These are phyloP conservation scores for Pygmarrhopalites habei DNA, from an alignment of 1,140 invertebrate genomes.

Conservation along the genomic window DNA sequence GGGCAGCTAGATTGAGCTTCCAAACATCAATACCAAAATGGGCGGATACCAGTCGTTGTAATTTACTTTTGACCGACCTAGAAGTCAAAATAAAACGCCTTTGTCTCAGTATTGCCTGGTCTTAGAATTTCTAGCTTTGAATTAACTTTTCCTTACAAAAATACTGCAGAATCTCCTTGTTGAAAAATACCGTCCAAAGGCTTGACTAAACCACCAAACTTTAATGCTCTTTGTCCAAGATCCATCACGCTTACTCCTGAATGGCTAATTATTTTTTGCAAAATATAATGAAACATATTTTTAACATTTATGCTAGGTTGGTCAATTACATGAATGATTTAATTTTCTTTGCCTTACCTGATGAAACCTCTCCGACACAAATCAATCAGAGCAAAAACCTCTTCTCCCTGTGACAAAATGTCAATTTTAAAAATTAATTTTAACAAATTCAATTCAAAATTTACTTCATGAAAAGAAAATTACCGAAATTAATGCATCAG, in stretches of 20 bases:
- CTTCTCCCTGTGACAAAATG: too few species aligned
- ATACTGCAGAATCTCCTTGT: constrained; percentile 52
- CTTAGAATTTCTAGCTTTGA: not conserved
- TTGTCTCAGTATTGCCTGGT: too few species aligned
- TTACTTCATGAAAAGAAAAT: too few species aligned
- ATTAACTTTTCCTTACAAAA: constrained; percentile 19
- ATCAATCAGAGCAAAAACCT: constrained; percentile 58
- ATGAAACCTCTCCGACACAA: constrained; percentile 60
- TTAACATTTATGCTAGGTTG: too few species aligned
- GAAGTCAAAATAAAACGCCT: constrained; percentile 40
- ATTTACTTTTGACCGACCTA: constrained; percentile 65
- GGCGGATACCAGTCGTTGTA: constrained; percentile 64
- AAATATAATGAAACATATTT: too few species aligned
- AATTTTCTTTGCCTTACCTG: too few species aligned
- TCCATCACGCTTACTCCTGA: constrained; percentile 7
- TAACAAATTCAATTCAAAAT: too few species aligned
- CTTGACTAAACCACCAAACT: constrained; percentile 5
- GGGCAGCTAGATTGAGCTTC: constrained; percentile 67
- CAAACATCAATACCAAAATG: constrained; percentile 62
- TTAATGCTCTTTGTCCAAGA: not conserved
- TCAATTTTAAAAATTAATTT: too few species aligned
- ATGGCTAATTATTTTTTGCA: too few species aligned
- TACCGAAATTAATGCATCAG: constrained; percentile 62
- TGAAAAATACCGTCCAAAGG: constrained; percentile 48
- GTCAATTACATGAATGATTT: constrained; percentile 52